Base-by-base conservation (phyloP, 1,140 invertebrate genomes). In the Leptoteleia sp. region DNA sequence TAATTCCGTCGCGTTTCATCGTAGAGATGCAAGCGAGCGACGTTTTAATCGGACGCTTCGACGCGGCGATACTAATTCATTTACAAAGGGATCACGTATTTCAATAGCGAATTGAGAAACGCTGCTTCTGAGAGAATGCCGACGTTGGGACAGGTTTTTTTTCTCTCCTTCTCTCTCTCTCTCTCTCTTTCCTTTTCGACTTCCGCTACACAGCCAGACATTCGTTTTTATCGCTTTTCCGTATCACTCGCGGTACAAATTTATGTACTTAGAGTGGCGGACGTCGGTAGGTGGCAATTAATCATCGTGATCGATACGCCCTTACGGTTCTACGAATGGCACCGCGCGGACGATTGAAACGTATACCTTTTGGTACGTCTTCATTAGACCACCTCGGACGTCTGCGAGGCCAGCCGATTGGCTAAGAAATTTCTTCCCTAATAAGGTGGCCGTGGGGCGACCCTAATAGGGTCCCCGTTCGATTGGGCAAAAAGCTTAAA, bases 31-130 rank as follows among this genome's bases (percentile, higher is more conserved):
- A 9, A 13, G 15, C 16, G 31, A 40, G 5, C 40, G 12, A 61
- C 47, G 55, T 67, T 76, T 68, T 68, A 76, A 68, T 76, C 72
- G 62, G 45, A 62, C 31, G 45, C 19, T 40, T 62, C 6, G 40
- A 72, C 15, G 11, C 5, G 25, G 27, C 17, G 47, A 54, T 62
- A 45, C 29, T 55, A 11, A 38, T 61, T 62, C 62, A 47, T 76
- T 76, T 67, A 55, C 72, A 68, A 68, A 52, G 40, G 16, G 47
- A 68, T 76, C 62, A 68, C 62, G 72, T 62, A 62, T 68, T 62
- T 62, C 55, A 76, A 55, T 55, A 40, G 13, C 47, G 33, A 68
- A 68, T 76, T 76, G 70, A 73, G 59, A 73, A 73, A 73, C 59
- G 42, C 25, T 48, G 29, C n/a, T 37, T 65, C 42, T 13, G 19